Evolutionary conservation across 2,888 invertebrate genomes (phyloP).

Genomic region (Strigamia maritima): DNA sequence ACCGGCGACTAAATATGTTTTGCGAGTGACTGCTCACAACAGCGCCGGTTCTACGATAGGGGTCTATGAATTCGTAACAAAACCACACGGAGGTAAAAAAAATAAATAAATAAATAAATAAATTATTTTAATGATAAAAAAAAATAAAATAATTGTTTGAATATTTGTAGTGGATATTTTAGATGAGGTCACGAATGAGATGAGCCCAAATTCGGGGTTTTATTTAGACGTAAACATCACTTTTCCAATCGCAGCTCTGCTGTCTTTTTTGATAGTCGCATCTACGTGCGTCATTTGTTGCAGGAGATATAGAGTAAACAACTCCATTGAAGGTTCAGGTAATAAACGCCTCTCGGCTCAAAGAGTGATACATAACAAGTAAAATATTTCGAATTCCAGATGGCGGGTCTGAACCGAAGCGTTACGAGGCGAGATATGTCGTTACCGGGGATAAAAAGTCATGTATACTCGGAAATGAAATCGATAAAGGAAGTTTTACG

Average conservation of each 20-base stretch:
- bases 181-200: background rate
- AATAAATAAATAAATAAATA: background rate
- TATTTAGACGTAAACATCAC: conserved; percentile 41
- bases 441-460: conserved; percentile 33
- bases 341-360: no score
- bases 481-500: conserved; percentile 42
- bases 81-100: conserved; percentile 38
- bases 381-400: background rate
- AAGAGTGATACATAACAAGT: background rate
- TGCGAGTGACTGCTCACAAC: conserved; percentile 42
- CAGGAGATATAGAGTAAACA: background rate
- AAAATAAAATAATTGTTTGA: background rate
- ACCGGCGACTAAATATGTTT: conserved; percentile 37
- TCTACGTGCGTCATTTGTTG: conserved; percentile 1
- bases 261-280: background rate
- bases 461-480: conserved; percentile 36
- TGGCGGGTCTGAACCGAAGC: conserved; percentile 33
- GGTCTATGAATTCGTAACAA: conserved; percentile 41
- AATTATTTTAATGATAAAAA: background rate
- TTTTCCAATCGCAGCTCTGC: conserved; percentile 41
- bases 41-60: conserved; percentile 42
- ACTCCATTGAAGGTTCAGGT: conserved; percentile 18
- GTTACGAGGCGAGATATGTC: conserved; percentile 41
- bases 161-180: conserved; percentile 28
- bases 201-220: background rate